Conservation (phyloP, 2,797 vertebrate genomes). For the Nyctibius grandis region DNA sequence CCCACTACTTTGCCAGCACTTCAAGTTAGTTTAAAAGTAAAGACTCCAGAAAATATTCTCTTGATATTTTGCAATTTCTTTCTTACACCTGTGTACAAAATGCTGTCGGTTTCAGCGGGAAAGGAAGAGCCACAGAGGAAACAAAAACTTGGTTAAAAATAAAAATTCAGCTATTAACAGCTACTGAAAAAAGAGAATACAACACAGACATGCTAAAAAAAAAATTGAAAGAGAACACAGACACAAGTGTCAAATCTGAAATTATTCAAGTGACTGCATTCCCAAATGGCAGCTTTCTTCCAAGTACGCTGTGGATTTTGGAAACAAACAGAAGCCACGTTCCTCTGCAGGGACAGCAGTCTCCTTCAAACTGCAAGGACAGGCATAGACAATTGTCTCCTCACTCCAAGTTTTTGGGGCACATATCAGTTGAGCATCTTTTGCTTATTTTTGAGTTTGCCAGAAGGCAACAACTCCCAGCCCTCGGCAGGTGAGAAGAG, state of each 20-base stretch:
- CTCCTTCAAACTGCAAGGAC: neutral
- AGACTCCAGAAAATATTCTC: neutral
- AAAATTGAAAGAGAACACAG: neutral
- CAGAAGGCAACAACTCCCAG: neutral
- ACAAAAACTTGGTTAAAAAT: neutral
- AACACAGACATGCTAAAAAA: neutral
- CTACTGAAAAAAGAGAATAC: neutral
- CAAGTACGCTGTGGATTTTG: neutral
- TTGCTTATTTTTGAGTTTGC: neutral
- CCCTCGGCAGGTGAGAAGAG: accelerated
- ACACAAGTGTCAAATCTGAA: neutral
- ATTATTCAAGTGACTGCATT: neutral
- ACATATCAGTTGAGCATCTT: neutral
- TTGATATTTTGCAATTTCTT: neutral
- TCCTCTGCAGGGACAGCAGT: neutral
- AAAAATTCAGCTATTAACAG: neutral
- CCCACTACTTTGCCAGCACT: neutral
- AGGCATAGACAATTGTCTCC: neutral
- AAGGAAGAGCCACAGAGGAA: neutral
- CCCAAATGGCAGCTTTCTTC: neutral
- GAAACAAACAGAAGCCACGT: neutral
- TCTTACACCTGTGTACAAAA: neutral
- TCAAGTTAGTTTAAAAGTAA: neutral
- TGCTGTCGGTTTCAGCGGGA: neutral
- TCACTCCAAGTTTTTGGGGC: neutral